phyloP scores from a whole-genome alignment of 2,888 invertebrate species.

The Cephus runcator region DNA sequence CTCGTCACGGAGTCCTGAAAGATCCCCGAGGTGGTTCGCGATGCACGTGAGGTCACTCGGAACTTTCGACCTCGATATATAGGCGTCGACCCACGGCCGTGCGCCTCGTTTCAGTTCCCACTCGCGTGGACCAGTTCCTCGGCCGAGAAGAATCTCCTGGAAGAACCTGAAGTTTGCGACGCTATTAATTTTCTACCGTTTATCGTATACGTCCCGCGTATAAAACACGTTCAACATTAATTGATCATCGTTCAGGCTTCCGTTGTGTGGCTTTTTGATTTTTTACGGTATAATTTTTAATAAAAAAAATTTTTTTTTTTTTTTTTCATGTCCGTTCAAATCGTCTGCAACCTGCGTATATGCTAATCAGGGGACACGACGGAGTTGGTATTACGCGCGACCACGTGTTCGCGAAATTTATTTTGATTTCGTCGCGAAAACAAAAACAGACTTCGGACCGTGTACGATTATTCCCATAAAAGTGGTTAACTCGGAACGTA shows the following conservation, averaged over 20 bases:
- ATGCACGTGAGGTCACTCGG: conserved; percentile 1
- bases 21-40: background rate
- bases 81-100: background rate
- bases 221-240: background rate
- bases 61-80: background rate
- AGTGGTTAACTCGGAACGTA: background rate
- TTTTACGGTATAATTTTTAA: background rate
- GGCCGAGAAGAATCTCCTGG: background rate
- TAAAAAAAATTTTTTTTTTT: too few species aligned
- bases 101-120: background rate
- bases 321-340: background rate
- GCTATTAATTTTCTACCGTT: background rate
- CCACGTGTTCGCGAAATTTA: background rate
- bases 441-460: background rate
- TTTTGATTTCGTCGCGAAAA: background rate
- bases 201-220: background rate
- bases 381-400: background rate
- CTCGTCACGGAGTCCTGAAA: conserved; percentile 15
- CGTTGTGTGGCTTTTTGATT: background rate
- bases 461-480: background rate
- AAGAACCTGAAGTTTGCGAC: background rate
- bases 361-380: background rate
- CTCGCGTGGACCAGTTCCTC: background rate
- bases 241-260: background rate
- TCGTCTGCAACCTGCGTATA: background rate